A percentile compares a stretch with the other conserved stretches of the same genome.
Evolutionary conservation across 2,888 invertebrate species (phyloP).

Genomic region (Drosophila kanekoi): DNA sequence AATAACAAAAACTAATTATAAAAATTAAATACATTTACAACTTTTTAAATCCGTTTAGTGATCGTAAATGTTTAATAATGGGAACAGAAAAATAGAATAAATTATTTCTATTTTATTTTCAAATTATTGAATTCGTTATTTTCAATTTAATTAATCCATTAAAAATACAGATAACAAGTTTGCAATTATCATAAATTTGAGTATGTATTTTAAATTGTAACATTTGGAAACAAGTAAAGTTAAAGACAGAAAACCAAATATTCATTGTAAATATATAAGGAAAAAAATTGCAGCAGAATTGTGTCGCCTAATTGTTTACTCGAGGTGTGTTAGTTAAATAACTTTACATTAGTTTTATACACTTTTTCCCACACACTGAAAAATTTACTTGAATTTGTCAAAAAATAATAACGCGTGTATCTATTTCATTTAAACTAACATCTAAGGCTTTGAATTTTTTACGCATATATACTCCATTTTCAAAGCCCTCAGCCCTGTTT

Average conservation of each 20-base stretch:
- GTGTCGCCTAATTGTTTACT: constrained; percentile 27
- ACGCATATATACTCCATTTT: constrained; percentile 21
- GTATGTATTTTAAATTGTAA: neutral
- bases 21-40: constrained; percentile 18
- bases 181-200: neutral
- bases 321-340: constrained; percentile 23
- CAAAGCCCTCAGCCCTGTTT: constrained; percentile 10
- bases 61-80: constrained; percentile 1
- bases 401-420: neutral
- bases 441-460: neutral
- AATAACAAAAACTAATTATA: constrained; percentile 12
- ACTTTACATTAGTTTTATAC: constrained; percentile 25
- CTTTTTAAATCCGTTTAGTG: constrained; percentile 1
- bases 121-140: neutral
- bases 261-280: constrained; percentile 11
- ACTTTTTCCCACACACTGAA: constrained; percentile 34
- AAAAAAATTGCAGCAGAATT: constrained; percentile 53
- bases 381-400: constrained; percentile 5
- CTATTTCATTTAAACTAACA: constrained; percentile 1
- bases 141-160: neutral
- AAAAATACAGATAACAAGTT: neutral
- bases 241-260: neutral
- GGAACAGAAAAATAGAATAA: constrained; percentile 2
- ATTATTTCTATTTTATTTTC: neutral
- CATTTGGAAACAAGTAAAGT: neutral